Evolutionary conservation across 2,113 vertebrate genomes (phyloP).

Genomic region (Nettapus auritus): DNA sequence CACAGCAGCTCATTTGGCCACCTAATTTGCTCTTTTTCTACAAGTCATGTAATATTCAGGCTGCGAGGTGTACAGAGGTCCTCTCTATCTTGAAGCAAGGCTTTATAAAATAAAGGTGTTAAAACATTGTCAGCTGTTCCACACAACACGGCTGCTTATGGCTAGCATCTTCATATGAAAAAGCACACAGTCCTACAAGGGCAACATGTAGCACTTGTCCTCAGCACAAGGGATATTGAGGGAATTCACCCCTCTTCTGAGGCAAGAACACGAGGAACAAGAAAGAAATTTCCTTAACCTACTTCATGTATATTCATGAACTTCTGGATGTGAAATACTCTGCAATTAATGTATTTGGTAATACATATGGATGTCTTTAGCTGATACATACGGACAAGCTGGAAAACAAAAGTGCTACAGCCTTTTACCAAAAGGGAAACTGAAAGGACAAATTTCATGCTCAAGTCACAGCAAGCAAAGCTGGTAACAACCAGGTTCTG

Average conservation of each 20-base stretch:
- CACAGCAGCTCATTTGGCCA: neutral
- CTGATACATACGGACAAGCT: neutral
- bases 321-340: neutral
- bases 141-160: neutral
- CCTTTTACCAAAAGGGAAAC: neutral
- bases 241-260: neutral
- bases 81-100: neutral
- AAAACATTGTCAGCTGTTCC: neutral
- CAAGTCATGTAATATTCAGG: neutral
- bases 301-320: neutral
- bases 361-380: neutral
- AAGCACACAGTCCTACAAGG: neutral
- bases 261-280: neutral
- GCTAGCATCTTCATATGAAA: neutral
- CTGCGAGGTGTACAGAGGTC: neutral
- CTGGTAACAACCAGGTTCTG: neutral
- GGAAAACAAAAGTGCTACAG: neutral
- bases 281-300: neutral
- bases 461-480: neutral
- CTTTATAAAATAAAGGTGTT: neutral
- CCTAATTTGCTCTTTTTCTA: neutral
- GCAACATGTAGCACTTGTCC: neutral
- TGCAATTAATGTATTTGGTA: neutral
- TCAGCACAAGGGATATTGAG: neutral
- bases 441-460: neutral